Percentiles rank a stretch among this genome's conserved stretches.
These are phyloP conservation scores for Thera obeliscata DNA, from an alignment of 2,888 invertebrate genomes.

Conservation along the genomic window DNA sequence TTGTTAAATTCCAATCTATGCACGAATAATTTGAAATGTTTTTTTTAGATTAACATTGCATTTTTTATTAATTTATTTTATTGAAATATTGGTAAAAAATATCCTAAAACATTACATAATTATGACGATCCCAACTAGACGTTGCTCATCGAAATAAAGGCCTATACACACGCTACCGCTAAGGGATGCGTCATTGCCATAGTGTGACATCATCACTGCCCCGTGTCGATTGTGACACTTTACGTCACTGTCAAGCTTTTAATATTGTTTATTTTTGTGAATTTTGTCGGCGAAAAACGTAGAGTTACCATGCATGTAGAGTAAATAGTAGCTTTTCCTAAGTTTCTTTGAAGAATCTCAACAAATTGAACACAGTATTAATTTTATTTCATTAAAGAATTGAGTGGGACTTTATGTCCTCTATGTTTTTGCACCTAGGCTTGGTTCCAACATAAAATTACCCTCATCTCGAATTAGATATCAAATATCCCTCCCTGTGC, in stretches of 20 bases:
- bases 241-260: slow-evolving; percentile 1
- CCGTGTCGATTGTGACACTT: slow-evolving; percentile 16
- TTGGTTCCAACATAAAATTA: slow-evolving; percentile 36
- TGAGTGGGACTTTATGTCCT: slow-evolving; percentile 21
- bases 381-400: slow-evolving; percentile 4
- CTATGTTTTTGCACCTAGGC: slow-evolving; percentile 38
- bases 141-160: slow-evolving; percentile 41
- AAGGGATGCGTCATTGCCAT: slow-evolving; percentile 6
- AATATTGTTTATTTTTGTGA: slow-evolving; percentile 5
- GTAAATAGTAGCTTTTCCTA: neutral
- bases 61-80: neutral
- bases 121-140: slow-evolving; percentile 22
- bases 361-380: slow-evolving; percentile 3
- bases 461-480: slow-evolving; percentile 46
- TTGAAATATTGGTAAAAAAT: neutral
- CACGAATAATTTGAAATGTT: slow-evolving; percentile 18
- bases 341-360: slow-evolving; percentile 19
- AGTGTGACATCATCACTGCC: slow-evolving; percentile 16
- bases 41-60: neutral
- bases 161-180: slow-evolving; percentile 45
- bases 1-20: slow-evolving; percentile 17
- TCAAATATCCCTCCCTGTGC: slow-evolving; percentile 51
- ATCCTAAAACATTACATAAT: neutral
- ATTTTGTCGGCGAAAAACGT: slow-evolving; percentile 8
- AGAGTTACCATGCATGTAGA: slow-evolving; percentile 4